These are phyloP conservation scores for Litoditis marina DNA, from an alignment of 2,888 invertebrate species.

Conservation along the genomic window DNA sequence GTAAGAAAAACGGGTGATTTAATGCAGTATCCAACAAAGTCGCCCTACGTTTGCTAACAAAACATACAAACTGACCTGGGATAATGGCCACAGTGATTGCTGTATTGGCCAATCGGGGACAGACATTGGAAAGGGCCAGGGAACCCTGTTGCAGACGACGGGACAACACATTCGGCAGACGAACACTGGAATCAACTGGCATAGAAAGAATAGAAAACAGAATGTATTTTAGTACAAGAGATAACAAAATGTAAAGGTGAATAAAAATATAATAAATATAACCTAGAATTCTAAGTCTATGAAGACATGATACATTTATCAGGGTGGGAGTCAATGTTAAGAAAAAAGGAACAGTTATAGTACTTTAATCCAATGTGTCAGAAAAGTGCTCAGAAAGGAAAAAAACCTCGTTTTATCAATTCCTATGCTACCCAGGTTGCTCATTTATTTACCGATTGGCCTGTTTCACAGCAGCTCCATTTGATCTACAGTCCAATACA, in stretches of 20 bases:
- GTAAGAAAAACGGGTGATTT: too few relatives aligned
- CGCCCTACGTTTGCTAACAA: too few relatives aligned
- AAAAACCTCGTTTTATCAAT: too few relatives aligned
- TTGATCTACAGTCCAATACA: constrained; percentile 34
- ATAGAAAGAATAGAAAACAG: neutral
- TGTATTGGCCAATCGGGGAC: constrained; percentile 20
- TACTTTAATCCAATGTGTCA: neutral
- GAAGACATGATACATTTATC: too few relatives aligned
- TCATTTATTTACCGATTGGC: constrained; percentile 27
- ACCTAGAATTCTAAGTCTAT: too few relatives aligned
- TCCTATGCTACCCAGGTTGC: neutral
- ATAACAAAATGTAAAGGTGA: too few relatives aligned
- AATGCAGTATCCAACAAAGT: too few relatives aligned
- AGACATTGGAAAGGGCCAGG: constrained; percentile 32
- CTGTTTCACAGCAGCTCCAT: constrained; percentile 31
- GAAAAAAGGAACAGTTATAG: neutral
- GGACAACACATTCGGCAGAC: constrained; percentile 73
- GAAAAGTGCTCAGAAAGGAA: neutral
- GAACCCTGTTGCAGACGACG: constrained; percentile 50
- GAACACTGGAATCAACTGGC: constrained; percentile 64
- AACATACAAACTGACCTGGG: constrained; percentile 8
- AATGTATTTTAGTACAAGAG: neutral
- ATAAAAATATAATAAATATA: too few relatives aligned
- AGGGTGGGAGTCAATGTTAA: too few relatives aligned
- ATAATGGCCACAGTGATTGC: constrained; percentile 13